These are phyloP conservation scores for Sula dactylatra DNA, from an alignment of 2,113 vertebrate species.

Conservation along the genomic window DNA sequence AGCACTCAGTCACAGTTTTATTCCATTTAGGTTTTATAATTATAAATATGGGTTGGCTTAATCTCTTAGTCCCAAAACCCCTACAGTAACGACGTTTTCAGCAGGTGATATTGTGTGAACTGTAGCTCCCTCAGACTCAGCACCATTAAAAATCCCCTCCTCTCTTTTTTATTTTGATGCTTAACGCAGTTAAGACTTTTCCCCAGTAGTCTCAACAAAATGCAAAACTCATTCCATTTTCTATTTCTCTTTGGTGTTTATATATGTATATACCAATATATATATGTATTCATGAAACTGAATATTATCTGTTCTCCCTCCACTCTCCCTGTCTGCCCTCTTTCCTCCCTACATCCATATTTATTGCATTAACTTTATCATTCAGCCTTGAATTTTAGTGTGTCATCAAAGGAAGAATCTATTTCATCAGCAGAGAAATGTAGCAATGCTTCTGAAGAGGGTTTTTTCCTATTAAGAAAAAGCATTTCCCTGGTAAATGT, in stretches of 20 bases:
- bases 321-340: not conserved
- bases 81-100: not conserved
- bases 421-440: not conserved
- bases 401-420: not conserved
- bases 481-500: not conserved
- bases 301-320: not conserved
- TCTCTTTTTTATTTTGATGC: not conserved
- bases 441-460: not conserved
- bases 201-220: not conserved
- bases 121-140: not conserved
- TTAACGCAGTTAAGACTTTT: not conserved
- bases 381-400: not conserved
- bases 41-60: not conserved
- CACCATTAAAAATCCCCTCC: not conserved
- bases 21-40: not conserved
- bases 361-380: conserved; percentile 38
- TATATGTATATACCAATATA: not conserved
- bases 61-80: not conserved
- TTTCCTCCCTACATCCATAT: not conserved
- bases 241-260: not conserved
- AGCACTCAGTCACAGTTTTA: not conserved
- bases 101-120: not conserved
- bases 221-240: not conserved
- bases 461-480: not conserved
- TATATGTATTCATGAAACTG: not conserved